Percentiles rank a stretch among this genome's conserved stretches.
Evolutionary conservation across 2,113 vertebrate genomes (phyloP).

Genomic region (Tautogolabrus adspersus): DNA sequence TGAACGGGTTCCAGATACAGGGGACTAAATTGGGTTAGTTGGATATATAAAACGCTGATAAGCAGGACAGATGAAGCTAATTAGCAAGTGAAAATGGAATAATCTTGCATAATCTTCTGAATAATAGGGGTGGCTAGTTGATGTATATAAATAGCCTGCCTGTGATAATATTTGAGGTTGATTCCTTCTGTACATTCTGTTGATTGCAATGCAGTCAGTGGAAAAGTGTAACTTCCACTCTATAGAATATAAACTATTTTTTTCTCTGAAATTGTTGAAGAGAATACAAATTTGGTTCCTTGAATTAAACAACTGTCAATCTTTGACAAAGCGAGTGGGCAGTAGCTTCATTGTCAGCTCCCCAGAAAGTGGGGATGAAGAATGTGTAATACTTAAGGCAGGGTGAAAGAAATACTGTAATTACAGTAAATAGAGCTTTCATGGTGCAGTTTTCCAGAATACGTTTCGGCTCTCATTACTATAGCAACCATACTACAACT

Average conservation of each 20-base stretch:
- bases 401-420: too few relatives aligned
- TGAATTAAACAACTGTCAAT: too few relatives aligned
- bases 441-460: too few relatives aligned
- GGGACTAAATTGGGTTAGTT: constrained; percentile 6
- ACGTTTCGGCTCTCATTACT: too few relatives aligned
- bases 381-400: too few relatives aligned
- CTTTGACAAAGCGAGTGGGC: too few relatives aligned
- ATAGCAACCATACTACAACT: too few relatives aligned
- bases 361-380: too few relatives aligned
- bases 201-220: background rate
- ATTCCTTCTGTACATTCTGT: background rate
- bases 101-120: constrained; percentile 14
- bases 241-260: background rate
- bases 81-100: constrained; percentile 11
- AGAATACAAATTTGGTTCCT: background rate
- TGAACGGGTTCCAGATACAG: constrained; percentile 11
- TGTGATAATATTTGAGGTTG: background rate
- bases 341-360: too few relatives aligned
- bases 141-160: constrained; percentile 1
- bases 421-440: too few relatives aligned
- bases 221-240: background rate
- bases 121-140: background rate
- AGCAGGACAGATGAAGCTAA: constrained; percentile 11
- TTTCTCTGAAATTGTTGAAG: background rate
- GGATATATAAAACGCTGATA: constrained; percentile 3